Base-by-base conservation (phyloP, 2,797 vertebrate species). In the Anableps anableps region DNA sequence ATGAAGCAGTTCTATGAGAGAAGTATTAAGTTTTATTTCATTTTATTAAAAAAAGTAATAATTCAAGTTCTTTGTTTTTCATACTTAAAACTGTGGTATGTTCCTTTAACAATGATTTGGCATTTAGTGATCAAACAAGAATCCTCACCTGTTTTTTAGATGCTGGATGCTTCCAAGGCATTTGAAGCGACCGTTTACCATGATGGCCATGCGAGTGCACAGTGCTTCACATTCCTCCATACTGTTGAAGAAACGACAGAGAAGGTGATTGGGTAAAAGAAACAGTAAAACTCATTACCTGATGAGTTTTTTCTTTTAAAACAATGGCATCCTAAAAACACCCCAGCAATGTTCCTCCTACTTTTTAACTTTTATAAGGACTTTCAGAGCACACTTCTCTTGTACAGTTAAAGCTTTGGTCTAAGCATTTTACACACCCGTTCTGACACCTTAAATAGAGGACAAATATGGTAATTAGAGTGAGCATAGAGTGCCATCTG, bases 151-250 rank as follows among this genome's bases (percentile, higher is more conserved):
- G 93, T 95, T 98, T 93, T 99, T 99, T 36, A 99, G 96, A 92
- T 99, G 99, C 89, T 99, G 99, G 72, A 99, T 97, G 43, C 98
- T 99, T 70, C 99, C 99, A 4, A 99, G 95, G 84, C 99, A 99
- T 86, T 97, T 96, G 93, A 99, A 99, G 86, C 94, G 94, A 2
- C 99, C 98, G 0, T 99, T 99, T 73, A 99, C 99, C 99, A 99
- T 99, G 85, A 99, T 99, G 0, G 99, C 97, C 97, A 99, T 99
- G 80, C 98, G 96, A 2, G 98, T 99, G 86, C 99, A 99, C 47
- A 99, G 91, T 0, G 98, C 98, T 90, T 99, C 99, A 85, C 99
- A 99, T 90, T 99, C 99, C 94, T 99, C 99, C 99, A 99, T 99
- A 77, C 99, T 99, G 88, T 41, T 14, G 68, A 83, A 74, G 13